These are phyloP conservation scores for Ameiurus melas DNA, from an alignment of 2,113 vertebrate species.

Conservation along the genomic window DNA sequence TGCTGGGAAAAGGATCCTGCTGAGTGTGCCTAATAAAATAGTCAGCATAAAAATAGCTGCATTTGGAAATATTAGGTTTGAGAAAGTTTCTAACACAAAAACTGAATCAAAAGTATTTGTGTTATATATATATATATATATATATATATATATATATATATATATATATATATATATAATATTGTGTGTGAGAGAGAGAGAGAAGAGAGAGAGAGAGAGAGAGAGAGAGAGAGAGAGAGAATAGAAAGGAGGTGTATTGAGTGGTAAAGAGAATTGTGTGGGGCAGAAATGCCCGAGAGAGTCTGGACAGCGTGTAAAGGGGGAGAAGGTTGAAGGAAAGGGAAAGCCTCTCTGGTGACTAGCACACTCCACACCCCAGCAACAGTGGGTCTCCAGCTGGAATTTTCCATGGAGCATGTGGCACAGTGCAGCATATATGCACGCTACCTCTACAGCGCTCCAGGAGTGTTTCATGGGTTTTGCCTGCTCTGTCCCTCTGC, in stretches of 20 bases:
- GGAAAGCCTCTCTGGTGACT: slow-evolving; percentile 47
- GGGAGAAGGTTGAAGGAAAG: slow-evolving; percentile 28
- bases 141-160: no score
- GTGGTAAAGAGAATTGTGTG: background rate
- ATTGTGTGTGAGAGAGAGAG: no score
- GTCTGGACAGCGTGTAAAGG: background rate
- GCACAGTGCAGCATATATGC: slow-evolving; percentile 46
- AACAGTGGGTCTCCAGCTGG: slow-evolving; percentile 53
- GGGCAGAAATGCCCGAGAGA: background rate
- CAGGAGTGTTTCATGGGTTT: slow-evolving; percentile 50
- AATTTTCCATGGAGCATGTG: slow-evolving; percentile 67
- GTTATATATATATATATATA: no score
- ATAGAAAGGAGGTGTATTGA: background rate
- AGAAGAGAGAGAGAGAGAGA: background rate
- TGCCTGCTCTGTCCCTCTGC: slow-evolving; percentile 45
- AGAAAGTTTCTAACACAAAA: background rate
- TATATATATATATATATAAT: no score
- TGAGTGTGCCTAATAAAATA: slow-evolving; percentile 27
- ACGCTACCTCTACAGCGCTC: slow-evolving; percentile 47
- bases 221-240: background rate
- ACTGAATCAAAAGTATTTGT: background rate
- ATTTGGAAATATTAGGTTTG: slow-evolving; percentile 1
- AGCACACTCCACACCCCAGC: slow-evolving; percentile 51
- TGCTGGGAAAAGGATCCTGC: background rate
- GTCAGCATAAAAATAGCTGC: slow-evolving; percentile 12